A percentile compares a stretch with the other conserved stretches of the same genome.
Evolutionary conservation across 2,797 vertebrate species (phyloP).

Genomic region (Cryptoblepharus egeriae): DNA sequence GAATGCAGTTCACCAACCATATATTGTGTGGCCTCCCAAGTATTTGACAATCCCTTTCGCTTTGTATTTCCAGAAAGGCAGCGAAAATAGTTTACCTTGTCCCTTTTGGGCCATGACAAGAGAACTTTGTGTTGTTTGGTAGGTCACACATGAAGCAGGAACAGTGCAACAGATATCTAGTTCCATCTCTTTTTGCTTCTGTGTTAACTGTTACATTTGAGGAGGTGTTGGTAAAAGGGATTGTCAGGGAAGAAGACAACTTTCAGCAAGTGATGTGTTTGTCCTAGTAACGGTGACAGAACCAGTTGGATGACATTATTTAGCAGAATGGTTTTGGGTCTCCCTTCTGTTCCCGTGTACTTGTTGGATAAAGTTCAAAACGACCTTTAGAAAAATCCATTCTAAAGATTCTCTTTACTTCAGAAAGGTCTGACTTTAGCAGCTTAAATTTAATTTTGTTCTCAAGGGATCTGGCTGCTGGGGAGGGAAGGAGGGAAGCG

Average conservation of each 20-base stretch:
- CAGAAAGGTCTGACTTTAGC: slow-evolving; percentile 68
- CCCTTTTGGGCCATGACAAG: neutral
- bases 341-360: slow-evolving; percentile 44
- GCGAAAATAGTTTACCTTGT: neutral
- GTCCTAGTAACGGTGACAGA: slow-evolving; percentile 64
- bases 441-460: slow-evolving; percentile 73
- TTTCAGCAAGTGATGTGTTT: slow-evolving; percentile 64
- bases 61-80: neutral
- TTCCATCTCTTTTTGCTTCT: neutral
- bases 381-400: slow-evolving; percentile 77
- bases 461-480: slow-evolving; percentile 57
- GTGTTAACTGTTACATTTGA: neutral
- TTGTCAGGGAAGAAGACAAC: neutral
- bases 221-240: neutral
- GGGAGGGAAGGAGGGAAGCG: neutral
- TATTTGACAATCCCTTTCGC: no score
- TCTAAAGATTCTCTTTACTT: slow-evolving; percentile 75
- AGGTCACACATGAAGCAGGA: neutral
- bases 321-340: slow-evolving; percentile 58
- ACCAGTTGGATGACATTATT: slow-evolving; percentile 69
- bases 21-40: neutral
- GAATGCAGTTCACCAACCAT: neutral
- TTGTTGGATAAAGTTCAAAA: slow-evolving; percentile 72
- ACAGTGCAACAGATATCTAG: neutral
- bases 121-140: neutral